Evolutionary conservation across 2,888 invertebrate genomes (phyloP).

Genomic region (Noctua pronuba): DNA sequence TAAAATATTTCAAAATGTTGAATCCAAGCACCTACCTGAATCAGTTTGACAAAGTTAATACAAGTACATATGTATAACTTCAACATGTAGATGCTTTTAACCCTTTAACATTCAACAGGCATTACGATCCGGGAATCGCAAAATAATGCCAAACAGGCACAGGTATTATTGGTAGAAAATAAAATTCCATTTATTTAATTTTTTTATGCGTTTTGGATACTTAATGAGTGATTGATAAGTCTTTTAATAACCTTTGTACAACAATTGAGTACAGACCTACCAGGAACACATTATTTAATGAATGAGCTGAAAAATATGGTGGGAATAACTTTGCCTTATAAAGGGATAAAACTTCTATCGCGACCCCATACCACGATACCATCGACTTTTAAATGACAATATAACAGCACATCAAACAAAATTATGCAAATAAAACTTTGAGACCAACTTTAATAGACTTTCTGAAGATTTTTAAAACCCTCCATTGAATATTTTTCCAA

Average conservation of each 20-base stretch:
- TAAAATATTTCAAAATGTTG: not conserved
- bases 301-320: too few relatives aligned
- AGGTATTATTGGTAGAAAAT: too few relatives aligned
- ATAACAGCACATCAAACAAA: slow-evolving; percentile 35
- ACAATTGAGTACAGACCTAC: too few relatives aligned
- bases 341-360: slow-evolving; percentile 33
- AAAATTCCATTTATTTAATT: too few relatives aligned
- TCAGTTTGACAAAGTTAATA: slow-evolving; percentile 29
- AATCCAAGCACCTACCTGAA: not conserved
- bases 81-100: slow-evolving; percentile 22
- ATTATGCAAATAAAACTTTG: slow-evolving; percentile 37
- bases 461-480: slow-evolving; percentile 36
- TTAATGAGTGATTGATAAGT: too few relatives aligned
- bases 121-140: too few relatives aligned
- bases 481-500: slow-evolving; percentile 8
- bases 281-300: too few relatives aligned
- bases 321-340: too few relatives aligned
- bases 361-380: not conserved
- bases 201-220: too few relatives aligned
- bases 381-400: slow-evolving; percentile 38
- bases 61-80: not conserved
- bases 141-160: too few relatives aligned
- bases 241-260: too few relatives aligned
- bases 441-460: slow-evolving; percentile 50
- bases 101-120: too few relatives aligned